Percentiles rank a stretch among this genome's conserved stretches.
Evolutionary conservation across 2,113 vertebrate genomes (phyloP).

Genomic region (Porphyrio hochstetteri): DNA sequence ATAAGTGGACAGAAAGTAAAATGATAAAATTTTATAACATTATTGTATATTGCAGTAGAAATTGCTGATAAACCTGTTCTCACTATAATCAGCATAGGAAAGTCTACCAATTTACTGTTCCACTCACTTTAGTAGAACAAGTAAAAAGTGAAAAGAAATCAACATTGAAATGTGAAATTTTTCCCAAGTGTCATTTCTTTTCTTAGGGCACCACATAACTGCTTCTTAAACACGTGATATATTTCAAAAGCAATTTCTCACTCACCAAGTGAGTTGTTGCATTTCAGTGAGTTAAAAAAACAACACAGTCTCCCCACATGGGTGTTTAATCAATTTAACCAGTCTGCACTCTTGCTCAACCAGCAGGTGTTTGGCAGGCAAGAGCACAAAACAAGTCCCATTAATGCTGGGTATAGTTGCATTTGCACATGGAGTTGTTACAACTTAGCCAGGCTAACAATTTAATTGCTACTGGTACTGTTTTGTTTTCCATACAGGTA

Average conservation of each 20-base stretch:
- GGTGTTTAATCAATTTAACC: conserved; percentile 41
- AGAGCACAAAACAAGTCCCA: conserved; percentile 14
- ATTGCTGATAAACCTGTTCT: background rate
- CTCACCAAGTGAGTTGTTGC: background rate
- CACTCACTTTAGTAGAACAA: background rate
- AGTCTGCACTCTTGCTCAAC: background rate
- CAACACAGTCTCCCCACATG: background rate
- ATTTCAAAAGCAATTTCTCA: conserved; percentile 4
- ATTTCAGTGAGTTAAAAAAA: conserved; percentile 26
- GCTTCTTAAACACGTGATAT: background rate
- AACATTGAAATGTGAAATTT: background rate
- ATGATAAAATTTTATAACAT: background rate
- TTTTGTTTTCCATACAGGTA: background rate
- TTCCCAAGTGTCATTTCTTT: background rate
- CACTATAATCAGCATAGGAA: background rate
- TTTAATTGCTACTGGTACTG: background rate
- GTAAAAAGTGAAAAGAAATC: background rate
- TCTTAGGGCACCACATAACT: background rate
- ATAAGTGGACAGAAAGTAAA: background rate
- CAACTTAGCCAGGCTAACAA: background rate
- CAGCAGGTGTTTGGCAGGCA: conserved; percentile 42
- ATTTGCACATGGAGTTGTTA: background rate
- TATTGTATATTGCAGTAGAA: background rate
- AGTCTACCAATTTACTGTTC: background rate
- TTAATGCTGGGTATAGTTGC: background rate